Base-by-base conservation (phyloP, 2,888 invertebrate species). In the Epicampocera succincta region DNA sequence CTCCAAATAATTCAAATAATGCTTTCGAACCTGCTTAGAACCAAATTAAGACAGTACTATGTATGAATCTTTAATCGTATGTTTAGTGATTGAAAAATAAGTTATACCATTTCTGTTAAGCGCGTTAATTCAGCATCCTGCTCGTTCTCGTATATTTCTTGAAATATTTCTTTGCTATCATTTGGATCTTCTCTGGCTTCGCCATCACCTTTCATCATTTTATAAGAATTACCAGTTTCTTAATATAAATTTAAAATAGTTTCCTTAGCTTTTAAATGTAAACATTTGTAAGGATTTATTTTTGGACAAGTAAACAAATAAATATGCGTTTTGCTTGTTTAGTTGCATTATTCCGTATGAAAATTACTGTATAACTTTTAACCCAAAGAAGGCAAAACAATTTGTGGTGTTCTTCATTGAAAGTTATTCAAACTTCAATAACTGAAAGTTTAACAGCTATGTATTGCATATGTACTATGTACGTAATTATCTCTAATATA, bases 1-100 rank as follows among this genome's bases (percentile, higher is more conserved):
- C 74, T 89, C 87, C 73, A 90, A 83, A 71, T 89, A 90, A 2
- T 83, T 80, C 0, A 86, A 80, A 83, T 90, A 90, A 15, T 89
- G 89, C 13, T 86, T 83, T 3, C 90, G 88, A 13, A 90, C 90
- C 89, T 90, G 54, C 38, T 19, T 15, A 11, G 65, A 65, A 13
- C 12, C 42, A 6, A 21, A 8, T 12, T 13, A 9, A 13, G 21
- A 38, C 1, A 29, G 13, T 21, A 42, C 5, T 44, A 29, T 44
- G 6, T 48, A n/a, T n/a, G n/a, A n/a, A n/a, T n/a, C n/a, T n/a
- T n/a, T n/a, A n/a, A n/a, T n/a, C n/a, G n/a, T n/a, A n/a, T n/a
- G n/a, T n/a, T n/a, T n/a, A n/a, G n/a, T n/a, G n/a, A n/a, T n/a
- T n/a, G n/a, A n/a, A n/a, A n/a, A n/a, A n/a, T n/a, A n/a, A n/a